A percentile compares a stretch with the other conserved stretches of the same genome.
phyloP scores from a whole-genome alignment of 2,797 vertebrate genomes.

The Squalus acanthias region DNA sequence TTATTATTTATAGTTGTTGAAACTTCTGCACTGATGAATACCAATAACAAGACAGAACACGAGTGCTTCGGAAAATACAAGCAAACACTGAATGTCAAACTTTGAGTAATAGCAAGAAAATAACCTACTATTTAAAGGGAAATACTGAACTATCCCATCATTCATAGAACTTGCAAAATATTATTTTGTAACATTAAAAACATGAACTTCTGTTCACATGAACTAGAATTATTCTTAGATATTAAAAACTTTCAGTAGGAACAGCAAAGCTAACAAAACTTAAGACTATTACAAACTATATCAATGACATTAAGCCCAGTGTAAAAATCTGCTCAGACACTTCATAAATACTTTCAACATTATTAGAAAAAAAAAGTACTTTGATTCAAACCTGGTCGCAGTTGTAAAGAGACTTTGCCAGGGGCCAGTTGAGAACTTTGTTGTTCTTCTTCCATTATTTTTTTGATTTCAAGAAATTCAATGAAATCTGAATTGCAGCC shows the following conservation, averaged over 20 bases:
- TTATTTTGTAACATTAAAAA: neutral
- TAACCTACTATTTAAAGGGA: neutral
- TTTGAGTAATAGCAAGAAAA: neutral
- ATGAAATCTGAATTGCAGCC: slow-evolving; percentile 76
- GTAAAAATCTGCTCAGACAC: slow-evolving; percentile 18
- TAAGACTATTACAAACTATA: slow-evolving; percentile 42
- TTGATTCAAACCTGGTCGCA: slow-evolving; percentile 72
- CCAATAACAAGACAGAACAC: slow-evolving; percentile 3
- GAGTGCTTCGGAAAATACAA: neutral
- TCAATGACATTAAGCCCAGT: slow-evolving; percentile 26
- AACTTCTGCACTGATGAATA: neutral
- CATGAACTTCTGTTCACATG: neutral
- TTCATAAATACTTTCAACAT: neutral
- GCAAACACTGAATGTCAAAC: neutral
- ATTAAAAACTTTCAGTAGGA: neutral
- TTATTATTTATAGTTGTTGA: neutral
- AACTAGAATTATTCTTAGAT: neutral
- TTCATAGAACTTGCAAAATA: neutral
- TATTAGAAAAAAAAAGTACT: neutral
- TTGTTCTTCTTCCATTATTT: slow-evolving; percentile 62
- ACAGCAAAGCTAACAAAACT: neutral
- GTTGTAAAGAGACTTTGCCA: slow-evolving; percentile 68
- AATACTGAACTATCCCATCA: neutral
- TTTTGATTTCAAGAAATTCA: slow-evolving; percentile 68
- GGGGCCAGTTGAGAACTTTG: slow-evolving; percentile 80